Conservation (phyloP, 2,113 vertebrate species). For the Tenrec ecaudatus region DNA sequence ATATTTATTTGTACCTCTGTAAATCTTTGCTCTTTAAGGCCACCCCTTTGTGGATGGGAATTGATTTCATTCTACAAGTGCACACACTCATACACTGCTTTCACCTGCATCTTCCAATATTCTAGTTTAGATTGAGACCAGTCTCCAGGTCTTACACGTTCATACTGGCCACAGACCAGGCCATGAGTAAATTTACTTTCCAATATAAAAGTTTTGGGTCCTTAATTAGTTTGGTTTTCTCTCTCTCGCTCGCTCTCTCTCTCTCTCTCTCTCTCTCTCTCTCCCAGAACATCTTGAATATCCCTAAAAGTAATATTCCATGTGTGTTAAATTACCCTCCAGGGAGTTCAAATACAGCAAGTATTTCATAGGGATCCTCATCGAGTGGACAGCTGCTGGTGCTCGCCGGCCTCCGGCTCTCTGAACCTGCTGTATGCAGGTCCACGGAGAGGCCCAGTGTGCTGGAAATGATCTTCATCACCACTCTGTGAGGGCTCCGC, state of each 20-base stretch:
- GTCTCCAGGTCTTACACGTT: neutral
- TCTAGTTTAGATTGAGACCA: neutral
- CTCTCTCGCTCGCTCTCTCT: too few species aligned
- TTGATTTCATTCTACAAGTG: neutral
- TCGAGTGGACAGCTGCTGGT: neutral
- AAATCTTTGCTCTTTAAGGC: neutral
- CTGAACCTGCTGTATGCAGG: neutral
- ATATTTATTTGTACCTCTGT: neutral
- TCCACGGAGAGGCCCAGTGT: neutral
- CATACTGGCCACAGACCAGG: too few species aligned
- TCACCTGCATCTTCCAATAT: neutral
- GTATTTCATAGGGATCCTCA: neutral
- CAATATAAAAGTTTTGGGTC: too few species aligned
- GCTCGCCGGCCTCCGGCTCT: neutral
- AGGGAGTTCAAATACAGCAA: neutral
- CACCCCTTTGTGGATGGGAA: neutral
- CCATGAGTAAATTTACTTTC: too few species aligned
- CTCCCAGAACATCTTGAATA: neutral
- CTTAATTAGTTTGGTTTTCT: neutral
- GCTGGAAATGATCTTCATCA: neutral
- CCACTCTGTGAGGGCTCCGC: neutral
- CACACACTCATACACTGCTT: neutral
- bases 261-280: too few species aligned
- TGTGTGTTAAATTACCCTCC: neutral
- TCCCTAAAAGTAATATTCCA: neutral